Evolutionary conservation across 2,888 invertebrate genomes (phyloP).

Genomic region (Drosophila sordidapex): DNA sequence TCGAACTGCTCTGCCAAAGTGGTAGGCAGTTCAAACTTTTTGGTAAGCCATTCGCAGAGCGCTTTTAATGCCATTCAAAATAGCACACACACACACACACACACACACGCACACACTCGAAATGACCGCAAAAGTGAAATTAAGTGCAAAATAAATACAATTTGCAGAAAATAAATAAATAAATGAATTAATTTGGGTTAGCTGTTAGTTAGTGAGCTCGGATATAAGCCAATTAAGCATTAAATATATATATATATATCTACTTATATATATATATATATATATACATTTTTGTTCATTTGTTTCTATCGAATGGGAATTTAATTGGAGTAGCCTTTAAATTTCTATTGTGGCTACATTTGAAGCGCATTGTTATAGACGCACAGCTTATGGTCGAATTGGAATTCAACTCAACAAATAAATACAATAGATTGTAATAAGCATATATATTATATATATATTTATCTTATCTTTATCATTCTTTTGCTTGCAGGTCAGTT

Average conservation of each 20-base stretch:
- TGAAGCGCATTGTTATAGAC: too few species aligned
- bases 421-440: too few species aligned
- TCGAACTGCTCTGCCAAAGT: conserved; percentile 14
- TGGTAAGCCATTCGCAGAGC: conserved; percentile 18
- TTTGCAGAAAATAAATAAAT: conserved; percentile 5
- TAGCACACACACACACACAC: conserved; percentile 3
- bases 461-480: background rate
- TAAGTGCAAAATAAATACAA: conserved; percentile 43
- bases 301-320: background rate
- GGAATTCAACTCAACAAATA: background rate
- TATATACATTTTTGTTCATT: background rate
- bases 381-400: background rate
- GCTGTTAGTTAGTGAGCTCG: background rate
- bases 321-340: background rate
- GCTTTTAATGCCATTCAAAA: conserved; percentile 48
- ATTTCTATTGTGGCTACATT: background rate
- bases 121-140: conserved; percentile 45
- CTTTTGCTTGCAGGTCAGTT: conserved; percentile 42
- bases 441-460: too few species aligned
- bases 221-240: conserved; percentile 19
- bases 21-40: conserved; percentile 25
- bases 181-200: conserved; percentile 39
- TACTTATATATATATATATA: background rate
- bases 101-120: background rate
- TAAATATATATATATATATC: conserved; percentile 2